These are phyloP conservation scores for Macrosoma leucophasiata DNA, from an alignment of 2,888 invertebrate species.

Conservation along the genomic window DNA sequence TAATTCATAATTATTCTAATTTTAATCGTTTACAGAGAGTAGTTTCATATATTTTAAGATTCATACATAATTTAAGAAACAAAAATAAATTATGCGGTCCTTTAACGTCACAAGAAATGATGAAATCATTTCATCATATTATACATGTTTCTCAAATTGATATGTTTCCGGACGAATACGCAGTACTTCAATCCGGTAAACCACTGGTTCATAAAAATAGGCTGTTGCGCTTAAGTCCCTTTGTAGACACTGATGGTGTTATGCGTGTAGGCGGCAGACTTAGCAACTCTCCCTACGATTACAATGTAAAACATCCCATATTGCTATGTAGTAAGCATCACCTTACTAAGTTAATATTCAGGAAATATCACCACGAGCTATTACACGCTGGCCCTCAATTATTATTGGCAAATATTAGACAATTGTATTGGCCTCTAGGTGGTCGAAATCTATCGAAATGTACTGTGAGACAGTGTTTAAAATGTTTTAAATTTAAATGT, in stretches of 20 bases:
- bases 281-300: constrained; percentile 20
- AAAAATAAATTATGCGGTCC: constrained; percentile 3
- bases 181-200: constrained; percentile 3
- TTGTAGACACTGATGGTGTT: constrained; percentile 4
- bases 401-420: too few relatives aligned
- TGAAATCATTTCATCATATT: constrained; percentile 1
- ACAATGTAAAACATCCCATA: constrained; percentile 19
- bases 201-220: constrained; percentile 5
- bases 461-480: too few relatives aligned
- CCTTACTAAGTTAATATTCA: too few relatives aligned
- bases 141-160: constrained; percentile 10
- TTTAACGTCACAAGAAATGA: constrained; percentile 6
- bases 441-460: too few relatives aligned
- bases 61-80: constrained; percentile 3
- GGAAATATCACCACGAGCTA: too few relatives aligned
- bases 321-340: constrained; percentile 5
- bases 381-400: too few relatives aligned
- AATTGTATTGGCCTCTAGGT: too few relatives aligned
- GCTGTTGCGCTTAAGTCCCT: constrained; percentile 8
- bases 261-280: constrained; percentile 24
- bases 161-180: constrained; percentile 7
- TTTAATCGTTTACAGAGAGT: constrained; percentile 10
- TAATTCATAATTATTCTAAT: constrained; percentile 6
- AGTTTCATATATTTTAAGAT: constrained; percentile 9
- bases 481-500: too few relatives aligned